phyloP scores from a whole-genome alignment of 2,888 invertebrate genomes.

The Drepana falcataria region DNA sequence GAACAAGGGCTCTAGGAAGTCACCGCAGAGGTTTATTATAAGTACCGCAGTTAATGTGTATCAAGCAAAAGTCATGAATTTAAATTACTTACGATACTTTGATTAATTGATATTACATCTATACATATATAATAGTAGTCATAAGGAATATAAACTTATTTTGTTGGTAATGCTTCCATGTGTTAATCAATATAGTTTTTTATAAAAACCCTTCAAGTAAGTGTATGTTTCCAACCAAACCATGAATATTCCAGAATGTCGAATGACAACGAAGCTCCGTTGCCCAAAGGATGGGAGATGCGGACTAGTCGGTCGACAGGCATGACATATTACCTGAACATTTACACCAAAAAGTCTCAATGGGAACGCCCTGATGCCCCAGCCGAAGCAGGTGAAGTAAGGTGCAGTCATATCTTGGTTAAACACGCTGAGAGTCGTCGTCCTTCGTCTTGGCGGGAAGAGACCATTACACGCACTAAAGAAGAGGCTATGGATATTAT shows the following conservation, averaged over 20 bases:
- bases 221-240: constrained; percentile 16
- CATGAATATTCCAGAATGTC: constrained; percentile 65
- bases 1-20: not conserved
- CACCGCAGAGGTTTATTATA: not conserved
- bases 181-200: no score
- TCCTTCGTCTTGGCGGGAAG: constrained; percentile 97
- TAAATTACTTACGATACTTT: no score
- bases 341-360: constrained; percentile 97
- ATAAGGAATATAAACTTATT: no score
- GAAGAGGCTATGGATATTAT: constrained; percentile 94
- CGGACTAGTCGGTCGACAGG: constrained; percentile 92
- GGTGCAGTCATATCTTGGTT: constrained; percentile 95
- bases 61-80: no score
- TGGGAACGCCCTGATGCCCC: constrained; percentile 96
- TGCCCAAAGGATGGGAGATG: constrained; percentile 97
- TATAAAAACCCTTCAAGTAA: not conserved
- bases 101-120: no score
- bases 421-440: constrained; percentile 95
- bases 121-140: no score
- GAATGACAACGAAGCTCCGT: constrained; percentile 65
- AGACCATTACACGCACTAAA: constrained; percentile 92
- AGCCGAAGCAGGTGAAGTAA: constrained; percentile 86
- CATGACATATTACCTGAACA: constrained; percentile 95
- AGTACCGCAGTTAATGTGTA: no score
- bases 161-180: no score